Evolutionary conservation across 2,888 invertebrate genomes (phyloP).

Genomic region (Bhutanitis thaidina): DNA sequence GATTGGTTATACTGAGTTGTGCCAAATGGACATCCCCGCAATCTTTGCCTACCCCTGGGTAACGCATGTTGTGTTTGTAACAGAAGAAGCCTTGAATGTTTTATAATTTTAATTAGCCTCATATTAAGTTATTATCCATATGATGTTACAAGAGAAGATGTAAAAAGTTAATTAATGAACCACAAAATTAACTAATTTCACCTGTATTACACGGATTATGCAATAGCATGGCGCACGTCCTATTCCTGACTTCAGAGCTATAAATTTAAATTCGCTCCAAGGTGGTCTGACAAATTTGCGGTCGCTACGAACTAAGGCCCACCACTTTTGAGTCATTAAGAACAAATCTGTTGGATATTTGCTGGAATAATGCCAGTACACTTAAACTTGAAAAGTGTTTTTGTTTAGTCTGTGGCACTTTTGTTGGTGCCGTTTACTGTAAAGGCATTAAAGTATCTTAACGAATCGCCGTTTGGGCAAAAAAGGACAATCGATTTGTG

Average conservation of each 20-base stretch:
- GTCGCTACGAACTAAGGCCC: slow-evolving; percentile 45
- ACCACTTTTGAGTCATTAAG: slow-evolving; percentile 31
- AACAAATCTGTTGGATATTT: slow-evolving; percentile 19
- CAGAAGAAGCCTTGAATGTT: no score
- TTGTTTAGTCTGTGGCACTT: slow-evolving; percentile 35
- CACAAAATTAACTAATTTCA: slow-evolving; percentile 38
- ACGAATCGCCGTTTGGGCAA: slow-evolving; percentile 29
- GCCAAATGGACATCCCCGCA: no score
- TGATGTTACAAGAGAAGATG: not conserved
- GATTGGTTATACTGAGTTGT: no score
- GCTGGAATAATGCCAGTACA: slow-evolving; percentile 18
- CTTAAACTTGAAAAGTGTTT: slow-evolving; percentile 13
- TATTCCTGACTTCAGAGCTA: slow-evolving; percentile 69
- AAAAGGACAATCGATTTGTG: slow-evolving; percentile 42
- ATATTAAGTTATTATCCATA: no score
- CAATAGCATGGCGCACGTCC: slow-evolving; percentile 71
- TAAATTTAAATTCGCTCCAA: slow-evolving; percentile 75
- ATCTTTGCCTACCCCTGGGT: no score
- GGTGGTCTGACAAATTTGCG: slow-evolving; percentile 80
- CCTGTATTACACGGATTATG: slow-evolving; percentile 67
- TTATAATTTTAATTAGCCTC: no score
- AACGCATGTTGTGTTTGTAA: no score
- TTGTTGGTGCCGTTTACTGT: slow-evolving; percentile 31
- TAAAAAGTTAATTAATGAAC: slow-evolving; percentile 29
- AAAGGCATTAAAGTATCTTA: slow-evolving; percentile 24